Base-by-base conservation (phyloP, 2,113 vertebrate species). In the Athene cunicularia region DNA sequence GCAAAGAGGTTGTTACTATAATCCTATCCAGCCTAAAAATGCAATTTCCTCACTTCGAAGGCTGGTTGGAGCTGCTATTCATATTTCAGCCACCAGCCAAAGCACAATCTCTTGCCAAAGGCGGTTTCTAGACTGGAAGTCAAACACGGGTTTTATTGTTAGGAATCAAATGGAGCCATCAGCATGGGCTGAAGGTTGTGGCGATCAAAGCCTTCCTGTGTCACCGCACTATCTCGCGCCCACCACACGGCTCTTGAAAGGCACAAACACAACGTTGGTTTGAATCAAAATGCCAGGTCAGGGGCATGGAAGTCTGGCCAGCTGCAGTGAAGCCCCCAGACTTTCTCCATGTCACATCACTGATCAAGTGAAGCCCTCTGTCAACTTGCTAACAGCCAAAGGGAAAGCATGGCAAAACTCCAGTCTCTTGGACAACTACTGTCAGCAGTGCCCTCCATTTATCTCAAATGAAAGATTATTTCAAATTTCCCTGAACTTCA, bases 21-120 rank as follows among this genome's bases (percentile, higher is more conserved):
- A 83, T 67, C 92, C 88, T 6, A 59, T 35, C 80, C 62, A 77
- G 63, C 72, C 67, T 52, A 56, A 80, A 95, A 84, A 94, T 7
- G 47, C 14, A 37, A 76, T 95, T 94, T 89, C 83, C 90, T 93
- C 72, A 17, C 86, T 94, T 77, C 5, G 83, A 84, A 89, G 91
- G 55, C 76, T 52, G 63, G 77, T 39, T 89, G 80, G 60, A 96
- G 75, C 86, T 55, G 62, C 88, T 82, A 64, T 68, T 73, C 79
- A 56, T 28, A 39, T 64, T 63, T 16, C 72, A 86, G 50, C 23
- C 55, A 43, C 56, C 53, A 79, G 80, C 64, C 90, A 80, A 90
- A 68, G 86, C 50, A 37, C 62, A 4, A 11, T 45, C 75, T 85
- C 87, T 67, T 10, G 1, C 80, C 55, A 60, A 68, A 96, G 90